Base-by-base conservation (phyloP, 2,888 invertebrate species). In the Ectemnius continuus region DNA sequence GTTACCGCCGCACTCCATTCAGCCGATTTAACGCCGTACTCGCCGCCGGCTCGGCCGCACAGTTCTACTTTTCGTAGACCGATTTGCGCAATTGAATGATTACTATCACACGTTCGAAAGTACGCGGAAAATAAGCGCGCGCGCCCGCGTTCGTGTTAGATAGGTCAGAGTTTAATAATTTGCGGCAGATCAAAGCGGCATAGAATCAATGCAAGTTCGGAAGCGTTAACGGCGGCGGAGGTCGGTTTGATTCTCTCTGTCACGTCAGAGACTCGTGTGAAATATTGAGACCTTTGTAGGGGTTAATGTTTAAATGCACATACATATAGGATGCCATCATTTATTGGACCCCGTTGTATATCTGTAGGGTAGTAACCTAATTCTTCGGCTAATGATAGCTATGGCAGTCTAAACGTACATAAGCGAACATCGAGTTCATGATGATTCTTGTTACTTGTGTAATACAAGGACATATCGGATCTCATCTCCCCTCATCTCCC, bases 341-440 rank as follows among this genome's bases (percentile, higher is more conserved):
- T 79, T 78, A 67, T 78, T 70, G 72, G 78, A 74, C 81, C 84
- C 84, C 81, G 81, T 82, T 79, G 76, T 81, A 84, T 80, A 82
- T 84, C 84, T 84, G 79, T 81, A 79, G 78, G 68, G 78, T 75
- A 75, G 81, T 78, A 84, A 83, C 82, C 79, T 76, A 84, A 84
- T 84, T 84, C 75, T 76, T 82, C 70, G 60, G 68, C 70, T 73
- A 82, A 82, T 74, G 67, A 78, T 70, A 70, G 72, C 66, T 84
- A 78, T 75, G 52, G 79, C 68, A 73, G 79, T 72, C 80, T 78
- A 73, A 70, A 73, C 76, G 74, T 70, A 73, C 67, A 72, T 70
- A 76, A 68, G 78, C 48, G 67, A 77, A 75, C 75, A 76, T 82
- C 45, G 67, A 58, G 73, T 74, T 76, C 63, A 71, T 61, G 52